phyloP scores from a whole-genome alignment of 2,888 invertebrate species.

The Petrolisthes cinctipes region DNA sequence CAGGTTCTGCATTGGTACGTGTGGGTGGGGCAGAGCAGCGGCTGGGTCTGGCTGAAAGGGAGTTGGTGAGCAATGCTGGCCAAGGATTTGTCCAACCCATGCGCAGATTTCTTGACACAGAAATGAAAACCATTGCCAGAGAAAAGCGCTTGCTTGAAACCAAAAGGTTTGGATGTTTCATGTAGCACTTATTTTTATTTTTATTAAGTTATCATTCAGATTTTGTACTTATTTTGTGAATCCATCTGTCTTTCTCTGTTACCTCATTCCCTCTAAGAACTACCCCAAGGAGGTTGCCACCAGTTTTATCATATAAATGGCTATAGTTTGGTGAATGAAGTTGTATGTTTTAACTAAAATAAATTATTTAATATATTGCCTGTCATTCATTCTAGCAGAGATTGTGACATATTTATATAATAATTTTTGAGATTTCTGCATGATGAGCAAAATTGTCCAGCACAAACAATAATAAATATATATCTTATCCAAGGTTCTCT shows the following conservation, averaged over 20 bases:
- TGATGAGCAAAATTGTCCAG: too few species aligned
- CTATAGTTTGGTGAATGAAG: too few species aligned
- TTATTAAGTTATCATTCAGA: too few species aligned
- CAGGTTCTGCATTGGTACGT: slow-evolving; percentile 86
- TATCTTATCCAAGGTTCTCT: too few species aligned
- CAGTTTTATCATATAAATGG: too few species aligned
- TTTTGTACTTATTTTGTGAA: not conserved
- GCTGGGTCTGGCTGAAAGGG: slow-evolving; percentile 86
- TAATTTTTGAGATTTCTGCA: too few species aligned
- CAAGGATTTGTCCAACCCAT: slow-evolving; percentile 74
- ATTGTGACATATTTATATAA: too few species aligned
- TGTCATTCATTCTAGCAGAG: too few species aligned
- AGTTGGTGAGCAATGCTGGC: slow-evolving; percentile 84
- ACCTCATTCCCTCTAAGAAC: not conserved
- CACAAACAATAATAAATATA: too few species aligned
- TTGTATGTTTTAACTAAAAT: too few species aligned
- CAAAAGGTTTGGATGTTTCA: slow-evolving; percentile 73
- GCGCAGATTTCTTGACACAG: slow-evolving; percentile 86
- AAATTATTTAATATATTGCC: too few species aligned
- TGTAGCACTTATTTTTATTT: not conserved
- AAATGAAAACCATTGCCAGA: slow-evolving; percentile 88
- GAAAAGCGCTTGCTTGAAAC: slow-evolving; percentile 80
- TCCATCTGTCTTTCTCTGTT: not conserved
- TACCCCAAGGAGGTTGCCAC: too few species aligned
- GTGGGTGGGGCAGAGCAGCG: slow-evolving; percentile 88